phyloP scores from a whole-genome alignment of 2,113 vertebrate species.

The Brienomyrus longianalis region DNA sequence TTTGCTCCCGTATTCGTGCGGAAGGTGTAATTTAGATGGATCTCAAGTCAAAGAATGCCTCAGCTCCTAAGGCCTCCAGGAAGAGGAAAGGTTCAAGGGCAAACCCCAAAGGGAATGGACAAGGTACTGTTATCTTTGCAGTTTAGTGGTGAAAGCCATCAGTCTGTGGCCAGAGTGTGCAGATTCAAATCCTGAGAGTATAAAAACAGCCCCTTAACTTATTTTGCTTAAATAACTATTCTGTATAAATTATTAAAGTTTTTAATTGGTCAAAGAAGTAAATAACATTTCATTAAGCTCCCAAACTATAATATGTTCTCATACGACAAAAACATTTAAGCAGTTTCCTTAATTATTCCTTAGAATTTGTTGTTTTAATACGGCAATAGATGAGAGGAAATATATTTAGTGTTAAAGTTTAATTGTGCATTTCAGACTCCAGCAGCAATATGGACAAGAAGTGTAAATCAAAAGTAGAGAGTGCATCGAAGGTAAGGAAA shows the following conservation, averaged over 20 bases:
- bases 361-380: neutral
- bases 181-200: neutral
- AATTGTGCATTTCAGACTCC: conserved; percentile 22
- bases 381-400: neutral
- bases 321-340: neutral
- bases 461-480: conserved; percentile 15
- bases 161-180: no score
- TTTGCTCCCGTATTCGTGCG: conserved; percentile 11
- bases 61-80: conserved; percentile 48
- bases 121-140: conserved; percentile 19
- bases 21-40: conserved; percentile 37
- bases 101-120: conserved; percentile 42
- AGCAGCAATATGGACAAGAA: conserved; percentile 20
- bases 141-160: neutral
- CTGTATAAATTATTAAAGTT: neutral
- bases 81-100: conserved; percentile 55
- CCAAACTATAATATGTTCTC: neutral
- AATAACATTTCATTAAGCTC: neutral
- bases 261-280: neutral
- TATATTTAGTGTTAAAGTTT: neutral
- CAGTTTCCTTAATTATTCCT: neutral
- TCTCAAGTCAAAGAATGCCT: conserved; percentile 44
- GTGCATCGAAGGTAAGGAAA: conserved; percentile 30
- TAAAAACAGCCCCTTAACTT: neutral
- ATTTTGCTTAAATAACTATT: neutral